Conservation (phyloP, 2,797 vertebrate species). For the Ptychadena robeensis region DNA sequence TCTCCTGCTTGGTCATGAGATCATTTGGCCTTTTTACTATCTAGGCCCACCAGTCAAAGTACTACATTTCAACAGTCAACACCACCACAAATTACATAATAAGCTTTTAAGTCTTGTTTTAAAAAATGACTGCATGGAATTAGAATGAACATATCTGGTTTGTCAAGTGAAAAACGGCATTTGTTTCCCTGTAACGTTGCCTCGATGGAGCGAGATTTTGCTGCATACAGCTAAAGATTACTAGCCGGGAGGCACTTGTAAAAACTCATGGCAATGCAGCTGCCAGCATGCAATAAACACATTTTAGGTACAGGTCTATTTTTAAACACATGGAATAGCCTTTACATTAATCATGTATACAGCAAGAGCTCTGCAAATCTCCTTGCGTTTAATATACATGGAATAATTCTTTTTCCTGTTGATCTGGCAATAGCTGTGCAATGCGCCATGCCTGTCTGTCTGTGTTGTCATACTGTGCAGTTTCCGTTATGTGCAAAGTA, state of each 20-base stretch:
- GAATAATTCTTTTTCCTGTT: constrained; percentile 53
- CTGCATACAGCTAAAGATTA: background rate
- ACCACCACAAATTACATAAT: background rate
- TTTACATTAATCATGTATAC: constrained; percentile 42
- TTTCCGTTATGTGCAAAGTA: constrained; percentile 34
- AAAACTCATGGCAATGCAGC: background rate
- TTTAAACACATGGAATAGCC: constrained; percentile 40
- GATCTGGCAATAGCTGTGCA: constrained; percentile 38
- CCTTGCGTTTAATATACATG: background rate
- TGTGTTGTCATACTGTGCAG: constrained; percentile 26
- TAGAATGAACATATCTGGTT: background rate
- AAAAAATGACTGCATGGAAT: background rate
- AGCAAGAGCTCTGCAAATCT: constrained; percentile 15
- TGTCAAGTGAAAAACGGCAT: background rate
- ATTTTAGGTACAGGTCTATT: constrained; percentile 42
- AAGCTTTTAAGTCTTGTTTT: background rate
- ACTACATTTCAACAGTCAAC: background rate
- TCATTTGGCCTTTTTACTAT: background rate
- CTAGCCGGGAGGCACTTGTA: constrained; percentile 16
- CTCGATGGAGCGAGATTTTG: background rate
- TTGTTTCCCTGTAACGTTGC: background rate
- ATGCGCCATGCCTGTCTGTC: constrained; percentile 11
- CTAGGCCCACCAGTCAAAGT: background rate
- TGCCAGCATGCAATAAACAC: constrained; percentile 48
- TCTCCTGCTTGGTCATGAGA: background rate